phyloP scores from a whole-genome alignment of 2,113 vertebrate genomes.

The Sitta europaea region DNA sequence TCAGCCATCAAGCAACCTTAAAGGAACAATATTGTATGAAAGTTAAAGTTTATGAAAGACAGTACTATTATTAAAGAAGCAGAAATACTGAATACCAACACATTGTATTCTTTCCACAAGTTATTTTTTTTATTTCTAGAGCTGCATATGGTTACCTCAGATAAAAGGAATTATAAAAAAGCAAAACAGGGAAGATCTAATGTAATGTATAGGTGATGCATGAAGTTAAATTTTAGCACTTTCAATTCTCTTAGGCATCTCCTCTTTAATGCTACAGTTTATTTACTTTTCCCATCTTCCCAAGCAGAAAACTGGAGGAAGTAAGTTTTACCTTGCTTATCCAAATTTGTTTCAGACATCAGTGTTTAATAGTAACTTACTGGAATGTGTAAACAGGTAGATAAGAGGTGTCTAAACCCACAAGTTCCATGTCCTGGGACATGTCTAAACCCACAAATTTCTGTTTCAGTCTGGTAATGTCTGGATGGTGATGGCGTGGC shows the following conservation, averaged over 20 bases:
- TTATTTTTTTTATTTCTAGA: background rate
- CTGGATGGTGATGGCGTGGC: background rate
- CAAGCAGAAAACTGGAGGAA: background rate
- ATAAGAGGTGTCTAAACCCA: background rate
- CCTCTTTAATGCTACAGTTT: background rate
- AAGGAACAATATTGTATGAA: background rate
- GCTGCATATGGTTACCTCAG: background rate
- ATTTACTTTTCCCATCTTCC: background rate
- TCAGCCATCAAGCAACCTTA: background rate
- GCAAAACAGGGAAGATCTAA: background rate
- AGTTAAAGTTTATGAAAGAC: background rate
- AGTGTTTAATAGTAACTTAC: background rate
- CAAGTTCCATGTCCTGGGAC: background rate
- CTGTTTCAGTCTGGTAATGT: background rate
- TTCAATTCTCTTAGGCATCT: background rate
- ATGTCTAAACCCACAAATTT: background rate
- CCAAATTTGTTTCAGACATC: background rate
- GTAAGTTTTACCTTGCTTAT: background rate
- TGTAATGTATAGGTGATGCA: background rate
- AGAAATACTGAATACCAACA: background rate
- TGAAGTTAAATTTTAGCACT: background rate
- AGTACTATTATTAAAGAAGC: background rate
- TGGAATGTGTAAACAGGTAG: background rate
- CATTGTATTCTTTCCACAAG: background rate
- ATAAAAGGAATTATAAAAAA: background rate